Percentiles rank a stretch among this genome's conserved stretches.
Evolutionary conservation across 2,888 invertebrate species (phyloP).

Genomic region (Pemphredon lugubris): DNA sequence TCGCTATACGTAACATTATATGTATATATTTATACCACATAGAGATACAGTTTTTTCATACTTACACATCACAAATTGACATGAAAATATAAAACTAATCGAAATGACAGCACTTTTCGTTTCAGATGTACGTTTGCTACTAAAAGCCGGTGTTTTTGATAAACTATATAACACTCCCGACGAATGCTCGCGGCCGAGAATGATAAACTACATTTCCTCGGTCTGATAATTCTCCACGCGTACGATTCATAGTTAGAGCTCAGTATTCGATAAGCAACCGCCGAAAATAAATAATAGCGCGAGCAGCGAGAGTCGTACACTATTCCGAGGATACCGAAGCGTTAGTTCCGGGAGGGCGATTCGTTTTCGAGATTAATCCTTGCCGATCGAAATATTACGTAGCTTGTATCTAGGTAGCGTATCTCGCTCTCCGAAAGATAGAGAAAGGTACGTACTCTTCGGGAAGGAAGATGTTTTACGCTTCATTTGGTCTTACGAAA

Average conservation of each 20-base stretch:
- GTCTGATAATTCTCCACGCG: no score
- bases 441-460: conserved; percentile 30
- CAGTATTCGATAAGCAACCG: conserved; percentile 25
- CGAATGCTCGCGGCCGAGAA: no score
- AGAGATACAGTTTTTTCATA: no score
- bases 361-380: conserved; percentile 63
- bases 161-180: no score
- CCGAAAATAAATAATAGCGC: conserved; percentile 48
- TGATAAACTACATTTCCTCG: no score
- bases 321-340: conserved; percentile 57
- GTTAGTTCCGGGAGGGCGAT: conserved; percentile 62
- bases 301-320: conserved; percentile 46
- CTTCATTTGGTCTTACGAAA: conserved; percentile 54
- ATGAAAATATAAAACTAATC: no score
- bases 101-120: no score
- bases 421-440: conserved; percentile 11
- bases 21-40: no score
- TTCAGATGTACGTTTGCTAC: no score
- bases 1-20: no score
- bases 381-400: conserved; percentile 64
- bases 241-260: conserved; percentile 2
- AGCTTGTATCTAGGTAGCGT: conserved; percentile 45
- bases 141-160: no score
- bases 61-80: no score
- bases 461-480: conserved; percentile 60